A percentile compares a stretch with the other conserved stretches of the same genome.
Conservation (phyloP, 1,140 invertebrate genomes). For the Microplitis demolitor region DNA sequence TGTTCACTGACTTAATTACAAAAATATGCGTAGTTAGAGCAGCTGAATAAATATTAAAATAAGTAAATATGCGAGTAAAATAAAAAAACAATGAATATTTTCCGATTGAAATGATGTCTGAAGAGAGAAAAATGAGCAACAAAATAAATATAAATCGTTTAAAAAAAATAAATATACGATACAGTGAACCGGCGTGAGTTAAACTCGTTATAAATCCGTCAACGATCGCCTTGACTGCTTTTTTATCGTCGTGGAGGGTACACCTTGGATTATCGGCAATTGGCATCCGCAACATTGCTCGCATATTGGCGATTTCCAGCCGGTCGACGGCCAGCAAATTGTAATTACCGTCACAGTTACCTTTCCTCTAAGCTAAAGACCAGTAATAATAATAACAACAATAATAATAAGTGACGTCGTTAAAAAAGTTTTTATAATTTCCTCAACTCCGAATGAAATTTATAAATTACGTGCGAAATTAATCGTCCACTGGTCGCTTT, state of each 20-base stretch:
- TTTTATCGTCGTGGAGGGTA: conserved; percentile 40
- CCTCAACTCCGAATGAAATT: too few relatives aligned
- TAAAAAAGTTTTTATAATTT: too few relatives aligned
- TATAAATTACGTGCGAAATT: too few relatives aligned
- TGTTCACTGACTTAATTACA: too few relatives aligned
- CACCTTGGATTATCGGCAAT: conserved; percentile 49
- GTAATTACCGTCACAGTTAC: conserved; percentile 32
- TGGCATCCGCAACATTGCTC: conserved; percentile 47
- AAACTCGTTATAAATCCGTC: conserved; percentile 28
- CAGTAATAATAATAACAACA: not conserved
- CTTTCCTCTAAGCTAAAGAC: not conserved
- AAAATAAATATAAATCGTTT: not conserved
- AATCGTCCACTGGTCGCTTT: not conserved
- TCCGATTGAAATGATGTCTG: too few relatives aligned
- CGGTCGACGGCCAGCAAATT: conserved; percentile 41
- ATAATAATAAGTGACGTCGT: not conserved
- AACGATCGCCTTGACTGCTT: conserved; percentile 24
- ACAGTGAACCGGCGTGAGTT: not conserved
- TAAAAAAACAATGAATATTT: too few relatives aligned
- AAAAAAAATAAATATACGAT: not conserved
- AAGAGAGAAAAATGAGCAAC: not conserved
- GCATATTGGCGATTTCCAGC: conserved; percentile 37
- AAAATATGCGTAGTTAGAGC: too few relatives aligned
- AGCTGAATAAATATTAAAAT: too few relatives aligned
- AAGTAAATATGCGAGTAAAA: too few relatives aligned